phyloP scores from a whole-genome alignment of 2,113 vertebrate genomes.

The Lasiurus borealis region DNA sequence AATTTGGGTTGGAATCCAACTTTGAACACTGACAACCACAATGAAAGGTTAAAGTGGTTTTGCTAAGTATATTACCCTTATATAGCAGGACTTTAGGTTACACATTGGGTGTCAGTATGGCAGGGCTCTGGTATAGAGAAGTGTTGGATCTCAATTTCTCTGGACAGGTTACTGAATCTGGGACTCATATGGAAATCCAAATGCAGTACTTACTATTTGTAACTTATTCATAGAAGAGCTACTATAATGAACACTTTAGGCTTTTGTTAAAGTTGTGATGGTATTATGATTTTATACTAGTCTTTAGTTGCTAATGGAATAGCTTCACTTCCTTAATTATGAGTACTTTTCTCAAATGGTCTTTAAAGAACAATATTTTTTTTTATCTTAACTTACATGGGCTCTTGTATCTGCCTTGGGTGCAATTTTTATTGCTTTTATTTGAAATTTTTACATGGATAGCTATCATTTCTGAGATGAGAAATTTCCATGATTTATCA shows the following conservation, averaged over 20 bases:
- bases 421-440: not conserved
- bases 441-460: slow-evolving; percentile 29
- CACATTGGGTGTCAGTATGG: not conserved
- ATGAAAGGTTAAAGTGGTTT: slow-evolving; percentile 36
- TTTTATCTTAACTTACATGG: slow-evolving; percentile 14
- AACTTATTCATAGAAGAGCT: not conserved
- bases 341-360: not conserved
- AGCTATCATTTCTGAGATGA: not conserved
- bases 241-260: not conserved
- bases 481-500: not conserved
- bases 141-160: not conserved
- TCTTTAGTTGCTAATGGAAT: not conserved
- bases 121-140: not conserved
- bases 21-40: not conserved
- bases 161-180: not conserved
- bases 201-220: not conserved
- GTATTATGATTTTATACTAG: not conserved
- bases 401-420: not conserved
- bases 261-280: not conserved
- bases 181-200: not conserved
- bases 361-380: slow-evolving; percentile 23
- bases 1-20: slow-evolving; percentile 10
- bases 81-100: not conserved
- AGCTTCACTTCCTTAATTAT: not conserved
- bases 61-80: not conserved